Evolutionary conservation across 2,888 invertebrate species (phyloP).

Genomic region (Adelphocoris suturalis): DNA sequence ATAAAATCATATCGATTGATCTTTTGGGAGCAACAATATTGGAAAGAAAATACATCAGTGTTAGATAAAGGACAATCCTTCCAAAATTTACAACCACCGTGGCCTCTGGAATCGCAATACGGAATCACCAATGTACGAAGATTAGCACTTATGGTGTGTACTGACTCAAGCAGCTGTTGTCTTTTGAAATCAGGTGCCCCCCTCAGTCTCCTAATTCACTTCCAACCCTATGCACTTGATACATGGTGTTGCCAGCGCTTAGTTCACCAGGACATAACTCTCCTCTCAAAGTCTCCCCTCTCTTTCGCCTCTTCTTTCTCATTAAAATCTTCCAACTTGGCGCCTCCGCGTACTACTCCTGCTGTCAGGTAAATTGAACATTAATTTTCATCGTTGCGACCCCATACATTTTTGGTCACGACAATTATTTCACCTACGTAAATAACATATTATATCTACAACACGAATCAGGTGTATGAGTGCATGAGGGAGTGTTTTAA

Average conservation of each 20-base stretch:
- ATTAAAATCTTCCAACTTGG: conserved; percentile 55
- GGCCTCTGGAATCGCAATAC: too few species aligned
- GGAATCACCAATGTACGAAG: too few species aligned
- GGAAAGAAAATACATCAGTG: too few species aligned
- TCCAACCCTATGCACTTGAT: neutral
- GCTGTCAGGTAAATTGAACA: neutral
- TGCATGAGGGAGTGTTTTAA: too few species aligned
- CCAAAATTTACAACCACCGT: too few species aligned
- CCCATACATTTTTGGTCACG: neutral
- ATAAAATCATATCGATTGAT: too few species aligned
- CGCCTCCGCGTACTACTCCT: conserved; percentile 30
- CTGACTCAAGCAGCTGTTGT: neutral
- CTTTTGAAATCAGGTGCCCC: neutral
- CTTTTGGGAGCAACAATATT: too few species aligned
- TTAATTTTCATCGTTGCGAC: neutral
- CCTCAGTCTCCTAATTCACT: neutral
- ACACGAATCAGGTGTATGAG: too few species aligned
- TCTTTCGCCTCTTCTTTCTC: conserved; percentile 32
- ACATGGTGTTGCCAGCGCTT: neutral
- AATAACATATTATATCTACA: too few species aligned
- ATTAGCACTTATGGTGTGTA: too few species aligned
- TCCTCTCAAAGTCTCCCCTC: neutral
- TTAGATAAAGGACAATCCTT: too few species aligned
- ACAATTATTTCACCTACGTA: too few species aligned
- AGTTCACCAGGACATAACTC: neutral